Percentiles rank a stretch among this genome's conserved stretches.
These are phyloP conservation scores for Odontothrips loti DNA, from an alignment of 2,888 invertebrate genomes.

Conservation along the genomic window DNA sequence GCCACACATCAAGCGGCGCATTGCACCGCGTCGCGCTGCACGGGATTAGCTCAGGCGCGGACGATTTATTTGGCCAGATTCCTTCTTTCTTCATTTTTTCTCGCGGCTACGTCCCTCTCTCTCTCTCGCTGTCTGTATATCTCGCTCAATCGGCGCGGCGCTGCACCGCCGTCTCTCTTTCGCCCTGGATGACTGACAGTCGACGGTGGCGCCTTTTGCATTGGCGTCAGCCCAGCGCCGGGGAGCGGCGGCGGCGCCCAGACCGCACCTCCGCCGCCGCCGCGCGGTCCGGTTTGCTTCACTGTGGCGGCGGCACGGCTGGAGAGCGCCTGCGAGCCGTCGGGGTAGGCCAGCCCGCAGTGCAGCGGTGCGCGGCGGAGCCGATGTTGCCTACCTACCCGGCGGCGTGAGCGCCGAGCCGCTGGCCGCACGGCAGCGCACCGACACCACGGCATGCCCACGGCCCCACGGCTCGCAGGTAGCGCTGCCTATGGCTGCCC, in stretches of 20 bases:
- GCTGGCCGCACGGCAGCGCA: no score
- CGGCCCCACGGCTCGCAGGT: constrained; percentile 28
- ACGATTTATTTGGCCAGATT: neutral
- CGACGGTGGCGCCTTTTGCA: no score
- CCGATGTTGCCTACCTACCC: neutral
- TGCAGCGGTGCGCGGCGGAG: neutral
- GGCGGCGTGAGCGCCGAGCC: neutral
- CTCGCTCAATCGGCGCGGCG: neutral
- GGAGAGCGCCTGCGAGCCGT: neutral
- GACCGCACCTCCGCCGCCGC: no score
- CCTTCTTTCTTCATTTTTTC: neutral
- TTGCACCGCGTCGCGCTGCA: no score
- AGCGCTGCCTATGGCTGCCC: no score
- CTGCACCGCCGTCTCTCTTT: neutral
- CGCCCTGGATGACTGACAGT: neutral
- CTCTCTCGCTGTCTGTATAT: neutral
- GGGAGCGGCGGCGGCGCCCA: no score
- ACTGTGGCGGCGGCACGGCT: neutral
- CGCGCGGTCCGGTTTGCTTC: no score
- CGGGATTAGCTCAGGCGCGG: no score
- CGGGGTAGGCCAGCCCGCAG: neutral
- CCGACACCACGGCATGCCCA: no score
- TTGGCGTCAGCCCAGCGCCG: no score
- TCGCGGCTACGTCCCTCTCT: neutral
- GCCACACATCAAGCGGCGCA: no score